Evolutionary conservation across 2,888 invertebrate genomes (phyloP), one percentile per base, ranked within the genome.

Genomic region (Machimus rusticus): DNA sequence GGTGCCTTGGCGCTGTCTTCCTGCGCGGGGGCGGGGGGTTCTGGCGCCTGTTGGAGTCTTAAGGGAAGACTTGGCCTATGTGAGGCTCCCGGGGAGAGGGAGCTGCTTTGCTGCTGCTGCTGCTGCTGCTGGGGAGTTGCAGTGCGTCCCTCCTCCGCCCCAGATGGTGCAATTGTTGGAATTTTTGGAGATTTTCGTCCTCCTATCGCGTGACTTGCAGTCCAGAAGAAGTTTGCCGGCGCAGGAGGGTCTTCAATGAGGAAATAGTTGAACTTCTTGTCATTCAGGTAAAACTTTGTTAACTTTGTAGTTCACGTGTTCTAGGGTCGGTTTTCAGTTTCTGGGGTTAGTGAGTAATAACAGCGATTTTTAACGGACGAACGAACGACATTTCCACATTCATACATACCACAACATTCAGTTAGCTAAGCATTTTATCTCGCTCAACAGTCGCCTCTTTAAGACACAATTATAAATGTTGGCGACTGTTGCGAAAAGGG

Each of bases 161-260:
- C 66, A 8, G 66, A 66, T 90, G 89, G 89, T 90, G 89, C 90
- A 90, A 89, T 89, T 90, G 91, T 89, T 91, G 93, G 90, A 93
- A 89, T 89, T 66, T 51, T 77, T 92, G 94, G 94, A 90, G 95
- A 94, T 89, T 94, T 93, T 90, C 94, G 93, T 91, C 94, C 94
- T 89, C 95, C 95, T 92, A 96, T 95, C 89, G 95, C 95, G 93
- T 96, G 96, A 94, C 96, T 96, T 92, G 95, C 95, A 89, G 95
- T 95, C 92, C 96, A 95, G 93, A 95, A 96, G 94, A 95, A 96
- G 89, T 92, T 92, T 31, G 92, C 90, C 86, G 92, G 91, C 89
- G 91, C 91, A 86, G 91, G 91, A 87, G 92, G 92, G 88, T 92
- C 92, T 92, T 89, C 37, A 74, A 82, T 57, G 51, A 81, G 81